A percentile compares a stretch with the other conserved stretches of the same genome.
phyloP scores from a whole-genome alignment of 2,113 vertebrate genomes.

The Indri indri region DNA sequence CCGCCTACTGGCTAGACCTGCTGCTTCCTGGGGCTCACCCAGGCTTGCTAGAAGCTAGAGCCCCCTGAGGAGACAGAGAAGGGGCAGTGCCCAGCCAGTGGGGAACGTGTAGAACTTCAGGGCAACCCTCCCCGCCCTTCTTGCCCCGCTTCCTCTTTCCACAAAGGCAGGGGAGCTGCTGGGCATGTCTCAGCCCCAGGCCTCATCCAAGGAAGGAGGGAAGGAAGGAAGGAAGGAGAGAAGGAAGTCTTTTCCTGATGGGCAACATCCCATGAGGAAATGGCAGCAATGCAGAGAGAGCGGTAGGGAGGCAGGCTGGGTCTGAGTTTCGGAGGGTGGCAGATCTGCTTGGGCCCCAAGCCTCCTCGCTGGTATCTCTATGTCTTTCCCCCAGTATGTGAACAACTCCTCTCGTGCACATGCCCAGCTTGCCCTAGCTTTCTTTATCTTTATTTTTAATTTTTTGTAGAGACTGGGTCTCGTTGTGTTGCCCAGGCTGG shows the following conservation, averaged over 20 bases:
- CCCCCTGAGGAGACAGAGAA: neutral
- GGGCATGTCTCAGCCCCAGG: neutral
- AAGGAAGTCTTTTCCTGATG: neutral
- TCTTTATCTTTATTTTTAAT: too few species aligned
- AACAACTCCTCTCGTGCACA: constrained; percentile 74
- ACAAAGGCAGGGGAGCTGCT: neutral
- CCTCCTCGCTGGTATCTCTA: constrained; percentile 71
- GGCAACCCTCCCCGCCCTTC: neutral
- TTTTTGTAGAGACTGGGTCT: too few species aligned
- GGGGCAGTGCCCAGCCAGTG: neutral
- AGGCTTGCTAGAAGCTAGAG: neutral
- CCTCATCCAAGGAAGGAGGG: neutral
- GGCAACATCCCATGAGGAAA: neutral
- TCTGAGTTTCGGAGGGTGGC: neutral
- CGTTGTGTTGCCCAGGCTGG: too few species aligned
- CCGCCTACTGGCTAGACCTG: neutral
- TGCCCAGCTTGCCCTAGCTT: constrained; percentile 73
- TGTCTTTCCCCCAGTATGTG: constrained; percentile 78
- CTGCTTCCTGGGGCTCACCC: neutral
- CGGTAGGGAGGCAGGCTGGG: neutral
- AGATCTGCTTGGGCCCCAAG: neutral
- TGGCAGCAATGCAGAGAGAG: neutral
- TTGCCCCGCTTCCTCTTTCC: neutral
- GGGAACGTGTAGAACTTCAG: neutral
- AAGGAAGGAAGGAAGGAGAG: neutral